A percentile compares a stretch with the other conserved stretches of the same genome.
phyloP scores from a whole-genome alignment of 2,888 invertebrate species.

The Leucophenga montana region DNA sequence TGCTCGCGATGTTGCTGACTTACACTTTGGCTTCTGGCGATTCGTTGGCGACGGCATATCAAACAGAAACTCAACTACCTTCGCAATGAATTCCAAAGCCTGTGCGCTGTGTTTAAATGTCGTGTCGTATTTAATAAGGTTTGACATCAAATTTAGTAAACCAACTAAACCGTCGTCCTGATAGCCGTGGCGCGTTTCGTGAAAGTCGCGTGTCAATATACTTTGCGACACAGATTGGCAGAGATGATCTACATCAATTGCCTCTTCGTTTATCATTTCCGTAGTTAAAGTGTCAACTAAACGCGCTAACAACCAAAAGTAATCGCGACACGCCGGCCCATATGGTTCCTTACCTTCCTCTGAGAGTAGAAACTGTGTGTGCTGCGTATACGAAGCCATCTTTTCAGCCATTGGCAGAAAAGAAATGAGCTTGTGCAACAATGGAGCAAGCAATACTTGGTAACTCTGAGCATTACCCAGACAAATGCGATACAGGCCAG shows the following conservation, averaged over 20 bases:
- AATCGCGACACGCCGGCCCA: conserved; percentile 94
- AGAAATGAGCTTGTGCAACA: conserved; percentile 85
- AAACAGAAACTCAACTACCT: conserved; percentile 90
- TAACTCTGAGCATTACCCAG: conserved; percentile 77
- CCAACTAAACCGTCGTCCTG: conserved; percentile 95
- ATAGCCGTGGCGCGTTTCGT: conserved; percentile 86
- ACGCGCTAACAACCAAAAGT: conserved; percentile 93
- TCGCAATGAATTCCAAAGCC: conserved; percentile 76
- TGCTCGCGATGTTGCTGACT: conserved; percentile 89
- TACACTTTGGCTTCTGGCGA: conserved; percentile 93
- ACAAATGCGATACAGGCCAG: conserved; percentile 91
- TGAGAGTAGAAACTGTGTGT: conserved; percentile 70
- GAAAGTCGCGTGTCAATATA: conserved; percentile 84
- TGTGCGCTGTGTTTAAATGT: conserved; percentile 87
- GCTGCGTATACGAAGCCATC: conserved; percentile 77
- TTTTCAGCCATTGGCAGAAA: conserved; percentile 89
- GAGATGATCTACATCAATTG: conserved; percentile 82
- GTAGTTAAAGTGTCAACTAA: conserved; percentile 89
- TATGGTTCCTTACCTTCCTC: conserved; percentile 89
- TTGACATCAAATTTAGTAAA: conserved; percentile 87
- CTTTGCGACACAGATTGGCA: conserved; percentile 83
- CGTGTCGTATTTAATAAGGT: conserved; percentile 90
- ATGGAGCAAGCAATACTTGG: conserved; percentile 81
- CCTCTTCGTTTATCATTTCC: conserved; percentile 77
- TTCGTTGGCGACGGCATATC: conserved; percentile 90